phyloP scores from a whole-genome alignment of 2,113 vertebrate species.

The Uria aalge region DNA sequence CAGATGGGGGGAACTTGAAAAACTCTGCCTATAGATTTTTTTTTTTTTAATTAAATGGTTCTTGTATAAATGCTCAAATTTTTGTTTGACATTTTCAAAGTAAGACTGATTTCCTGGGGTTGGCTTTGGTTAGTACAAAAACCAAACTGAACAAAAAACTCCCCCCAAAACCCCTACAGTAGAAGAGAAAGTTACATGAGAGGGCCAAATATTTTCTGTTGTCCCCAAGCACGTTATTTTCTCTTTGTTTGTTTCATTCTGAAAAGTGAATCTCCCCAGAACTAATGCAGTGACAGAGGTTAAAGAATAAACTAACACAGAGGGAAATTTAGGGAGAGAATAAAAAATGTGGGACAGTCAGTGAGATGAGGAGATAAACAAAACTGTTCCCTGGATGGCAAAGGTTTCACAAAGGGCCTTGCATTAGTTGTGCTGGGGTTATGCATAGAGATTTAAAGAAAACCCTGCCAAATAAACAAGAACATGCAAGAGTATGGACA shows the following conservation, averaged over 20 bases:
- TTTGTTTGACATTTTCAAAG: neutral
- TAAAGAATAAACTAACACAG: neutral
- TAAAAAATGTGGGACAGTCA: neutral
- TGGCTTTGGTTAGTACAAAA: neutral
- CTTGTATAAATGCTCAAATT: neutral
- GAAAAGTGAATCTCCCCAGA: slow-evolving; percentile 1
- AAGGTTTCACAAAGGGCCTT: neutral
- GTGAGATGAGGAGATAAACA: slow-evolving; percentile 3
- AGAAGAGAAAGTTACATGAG: neutral
- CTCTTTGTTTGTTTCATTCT: neutral
- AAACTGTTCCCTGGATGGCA: neutral
- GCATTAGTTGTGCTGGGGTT: neutral
- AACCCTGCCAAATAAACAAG: neutral
- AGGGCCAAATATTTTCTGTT: neutral
- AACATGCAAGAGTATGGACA: neutral
- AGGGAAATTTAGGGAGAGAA: neutral
- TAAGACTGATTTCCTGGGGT: neutral
- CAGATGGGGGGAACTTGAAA: neutral
- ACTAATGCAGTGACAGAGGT: neutral
- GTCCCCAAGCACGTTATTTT: slow-evolving; percentile 6
- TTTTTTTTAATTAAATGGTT: neutral
- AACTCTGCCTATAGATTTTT: neutral
- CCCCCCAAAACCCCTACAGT: neutral
- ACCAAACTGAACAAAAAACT: neutral
- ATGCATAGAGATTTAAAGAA: neutral